Base-by-base conservation (phyloP, 2,113 vertebrate species). In the Spheniscus mendiculus region DNA sequence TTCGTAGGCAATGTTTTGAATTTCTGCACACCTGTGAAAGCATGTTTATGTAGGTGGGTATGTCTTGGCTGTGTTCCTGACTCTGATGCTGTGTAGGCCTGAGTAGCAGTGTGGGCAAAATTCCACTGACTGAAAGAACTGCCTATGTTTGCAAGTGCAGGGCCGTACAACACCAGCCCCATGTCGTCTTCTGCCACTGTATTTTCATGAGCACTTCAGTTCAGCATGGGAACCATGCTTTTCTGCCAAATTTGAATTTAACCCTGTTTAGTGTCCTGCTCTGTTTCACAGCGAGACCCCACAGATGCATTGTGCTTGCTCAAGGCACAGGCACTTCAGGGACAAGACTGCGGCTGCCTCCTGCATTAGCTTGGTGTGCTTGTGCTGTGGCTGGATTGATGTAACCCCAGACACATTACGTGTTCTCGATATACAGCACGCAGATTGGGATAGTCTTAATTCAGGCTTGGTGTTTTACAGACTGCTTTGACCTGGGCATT, bases 341-440 rank as follows among this genome's bases (percentile, higher is more conserved):
- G 12, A 34, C 25, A 5, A 10, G 66, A 1, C 66, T 18, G 78
- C 69, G 8, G 22, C 63, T 18, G 55, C 17, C 65, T 53, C 52
- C 76, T 29, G 22, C 18, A 0, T 27, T 25, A 12, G 65, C 40
- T 10, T 17, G 5, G 5, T 1, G 21, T 13, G 32, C 67, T 21
- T 4, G 9, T 30, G 78, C 58, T 30, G n/a, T 3, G 18, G 15
- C 44, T 8, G 27, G 36, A 8, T 26, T 30, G 15, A 6, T 1
- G 21, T 16, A 5, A 10, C 32, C 26, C 45, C 45, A 10, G 47
- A 9, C 2, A 3, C 12, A 0, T 22, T 10, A 2, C 1, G 1
- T 23, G 19, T 27, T 2, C n/a, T 10, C 42, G 2, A 8, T 6
- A 2, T 4, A 5, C 11, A 40, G 29, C 25, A 14, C 45, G 5